Evolutionary conservation across 1,140 invertebrate genomes (phyloP).

Genomic region (Aphaenogaster rudis): DNA sequence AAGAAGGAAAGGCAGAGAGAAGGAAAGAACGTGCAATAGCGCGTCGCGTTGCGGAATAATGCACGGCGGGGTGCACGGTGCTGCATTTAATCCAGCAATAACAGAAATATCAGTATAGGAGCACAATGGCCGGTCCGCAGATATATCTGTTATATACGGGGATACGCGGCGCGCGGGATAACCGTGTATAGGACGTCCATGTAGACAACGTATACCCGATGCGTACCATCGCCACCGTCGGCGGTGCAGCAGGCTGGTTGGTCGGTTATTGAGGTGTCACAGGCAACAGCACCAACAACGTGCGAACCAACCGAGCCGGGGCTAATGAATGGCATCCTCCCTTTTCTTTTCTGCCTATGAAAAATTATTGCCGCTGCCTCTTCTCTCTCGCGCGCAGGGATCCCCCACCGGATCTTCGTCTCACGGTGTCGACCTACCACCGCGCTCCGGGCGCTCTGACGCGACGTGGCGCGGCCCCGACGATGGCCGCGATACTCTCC

Average conservation of each 20-base stretch:
- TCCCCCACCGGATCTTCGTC: constrained; percentile 51
- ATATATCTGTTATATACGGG: constrained; percentile 76
- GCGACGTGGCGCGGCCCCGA: constrained; percentile 50
- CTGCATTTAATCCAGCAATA: constrained; percentile 83
- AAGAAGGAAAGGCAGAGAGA: background rate
- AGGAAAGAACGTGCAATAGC: constrained; percentile 36
- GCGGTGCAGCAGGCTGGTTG: constrained; percentile 75
- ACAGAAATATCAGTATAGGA: constrained; percentile 82
- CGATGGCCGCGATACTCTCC: constrained; percentile 69
- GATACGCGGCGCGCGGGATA: constrained; percentile 55
- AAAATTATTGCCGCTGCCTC: constrained; percentile 81
- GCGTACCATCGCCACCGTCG: constrained; percentile 57
- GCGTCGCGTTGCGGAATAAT: constrained; percentile 69
- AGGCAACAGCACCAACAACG: constrained; percentile 82
- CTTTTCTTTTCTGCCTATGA: constrained; percentile 84
- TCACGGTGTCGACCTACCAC: constrained; percentile 80
- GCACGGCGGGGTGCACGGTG: constrained; percentile 74
- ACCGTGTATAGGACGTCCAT: constrained; percentile 52
- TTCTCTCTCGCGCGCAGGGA: constrained; percentile 26
- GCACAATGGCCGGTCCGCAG: constrained; percentile 79
- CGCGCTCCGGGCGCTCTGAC: constrained; percentile 64
- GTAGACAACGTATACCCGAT: constrained; percentile 49
- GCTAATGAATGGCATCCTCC: constrained; percentile 85
- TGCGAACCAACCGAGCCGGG: constrained; percentile 84
- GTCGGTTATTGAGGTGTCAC: constrained; percentile 83